A percentile compares a stretch with the other conserved stretches of the same genome.
Evolutionary conservation across 2,797 vertebrate genomes (phyloP).

Genomic region (Clarias fuscus): DNA sequence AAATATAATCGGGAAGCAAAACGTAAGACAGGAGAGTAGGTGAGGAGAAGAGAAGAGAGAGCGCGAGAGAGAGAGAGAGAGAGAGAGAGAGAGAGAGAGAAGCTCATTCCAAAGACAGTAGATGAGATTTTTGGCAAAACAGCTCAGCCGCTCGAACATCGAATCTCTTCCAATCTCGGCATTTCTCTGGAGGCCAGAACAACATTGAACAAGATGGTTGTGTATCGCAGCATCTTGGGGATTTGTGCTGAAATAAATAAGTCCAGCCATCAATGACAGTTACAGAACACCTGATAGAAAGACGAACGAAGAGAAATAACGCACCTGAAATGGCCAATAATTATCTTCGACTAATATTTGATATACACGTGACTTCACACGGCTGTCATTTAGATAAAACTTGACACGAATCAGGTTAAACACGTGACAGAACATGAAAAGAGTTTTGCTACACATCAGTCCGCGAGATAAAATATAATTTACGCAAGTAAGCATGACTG

Average conservation of each 20-base stretch:
- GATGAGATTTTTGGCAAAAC: conserved; percentile 37
- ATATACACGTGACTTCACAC: conserved; percentile 54
- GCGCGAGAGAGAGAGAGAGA: background rate
- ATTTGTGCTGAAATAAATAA: conserved; percentile 65
- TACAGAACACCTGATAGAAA: conserved; percentile 49
- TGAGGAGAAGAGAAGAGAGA: background rate
- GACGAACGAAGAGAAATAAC: conserved; percentile 63
- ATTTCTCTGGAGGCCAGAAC: conserved; percentile 33
- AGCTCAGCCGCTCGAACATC: background rate
- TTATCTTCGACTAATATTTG: conserved; percentile 71
- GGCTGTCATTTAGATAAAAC: background rate
- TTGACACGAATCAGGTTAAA: background rate
- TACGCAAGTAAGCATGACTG: background rate
- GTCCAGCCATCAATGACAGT: conserved; percentile 59
- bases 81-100: background rate
- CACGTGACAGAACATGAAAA: background rate
- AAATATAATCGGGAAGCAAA: background rate
- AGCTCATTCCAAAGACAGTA: conserved; percentile 28
- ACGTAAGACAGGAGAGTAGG: background rate
- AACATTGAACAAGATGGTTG: conserved; percentile 30
- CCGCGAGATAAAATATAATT: background rate
- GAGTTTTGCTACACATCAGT: background rate
- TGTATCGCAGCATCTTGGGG: conserved; percentile 52
- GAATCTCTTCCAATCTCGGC: conserved; percentile 16
- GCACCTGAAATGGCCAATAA: conserved; percentile 65